These are phyloP conservation scores for Euwallacea similis DNA, from an alignment of 1,140 invertebrate species.

Conservation along the genomic window DNA sequence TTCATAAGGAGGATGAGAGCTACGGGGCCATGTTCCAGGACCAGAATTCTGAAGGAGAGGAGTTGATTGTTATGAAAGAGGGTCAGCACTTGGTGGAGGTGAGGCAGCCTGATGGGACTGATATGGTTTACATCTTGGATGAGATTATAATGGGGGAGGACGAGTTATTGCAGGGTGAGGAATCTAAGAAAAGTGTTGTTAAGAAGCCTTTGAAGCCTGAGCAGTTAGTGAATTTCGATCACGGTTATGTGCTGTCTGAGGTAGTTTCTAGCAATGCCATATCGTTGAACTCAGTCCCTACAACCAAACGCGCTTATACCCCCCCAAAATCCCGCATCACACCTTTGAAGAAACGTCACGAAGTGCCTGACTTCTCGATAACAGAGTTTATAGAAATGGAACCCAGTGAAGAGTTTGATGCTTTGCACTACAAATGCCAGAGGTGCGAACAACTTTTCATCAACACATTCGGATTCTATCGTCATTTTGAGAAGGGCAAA, in stretches of 20 bases:
- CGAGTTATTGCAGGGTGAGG: conserved; percentile 3
- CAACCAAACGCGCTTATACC: conserved; percentile 27
- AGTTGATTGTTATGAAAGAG: conserved; percentile 41
- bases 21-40: conserved; percentile 27
- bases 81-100: conserved; percentile 38
- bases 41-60: conserved; percentile 34
- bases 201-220: conserved; percentile 36
- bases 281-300: conserved; percentile 15
- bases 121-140: conserved; percentile 49
- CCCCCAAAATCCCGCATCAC: conserved; percentile 36
- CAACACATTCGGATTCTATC: conserved; percentile 50
- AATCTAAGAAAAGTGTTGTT: background rate
- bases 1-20: conserved; percentile 40
- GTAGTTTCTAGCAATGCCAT: background rate
- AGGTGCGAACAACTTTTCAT: conserved; percentile 53
- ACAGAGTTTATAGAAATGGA: conserved; percentile 46
- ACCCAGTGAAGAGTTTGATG: conserved; percentile 48
- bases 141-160: conserved; percentile 46
- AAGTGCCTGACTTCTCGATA: conserved; percentile 51
- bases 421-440: conserved; percentile 49
- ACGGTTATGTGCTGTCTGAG: conserved; percentile 49
- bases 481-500: conserved; percentile 52
- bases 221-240: conserved; percentile 47
- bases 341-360: conserved; percentile 44
- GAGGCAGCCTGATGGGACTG: conserved; percentile 37